Conservation (phyloP, 2,888 invertebrate species). For the Argyresthia albistria region DNA sequence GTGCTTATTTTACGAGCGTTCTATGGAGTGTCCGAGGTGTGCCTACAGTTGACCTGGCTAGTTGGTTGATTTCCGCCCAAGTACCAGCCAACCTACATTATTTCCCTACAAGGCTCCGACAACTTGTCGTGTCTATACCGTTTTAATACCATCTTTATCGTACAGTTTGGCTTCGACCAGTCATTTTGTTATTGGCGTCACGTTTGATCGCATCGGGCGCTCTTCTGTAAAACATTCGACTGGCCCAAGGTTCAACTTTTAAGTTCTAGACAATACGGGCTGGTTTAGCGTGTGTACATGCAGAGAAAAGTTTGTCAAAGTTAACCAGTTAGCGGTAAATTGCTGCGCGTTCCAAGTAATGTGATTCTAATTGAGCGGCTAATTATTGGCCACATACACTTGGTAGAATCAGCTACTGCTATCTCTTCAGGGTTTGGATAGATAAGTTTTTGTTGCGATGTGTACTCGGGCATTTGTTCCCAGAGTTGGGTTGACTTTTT, state of each 20-base stretch:
- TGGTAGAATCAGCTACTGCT: not conserved
- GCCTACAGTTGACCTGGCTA: no score
- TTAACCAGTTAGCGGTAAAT: conserved; percentile 56
- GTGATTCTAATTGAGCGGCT: conserved; percentile 69
- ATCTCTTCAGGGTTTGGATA: no score
- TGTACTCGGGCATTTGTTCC: no score
- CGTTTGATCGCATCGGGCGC: conserved; percentile 26
- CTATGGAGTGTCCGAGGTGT: no score
- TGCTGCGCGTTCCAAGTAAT: conserved; percentile 48
- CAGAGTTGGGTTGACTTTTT: no score
- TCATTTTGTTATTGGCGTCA: conserved; percentile 54
- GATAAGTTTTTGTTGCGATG: no score
- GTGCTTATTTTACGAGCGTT: no score
- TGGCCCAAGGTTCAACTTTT: not conserved
- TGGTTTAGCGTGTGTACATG: not conserved
- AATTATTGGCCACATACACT: conserved; percentile 36
- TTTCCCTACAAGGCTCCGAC: not conserved
- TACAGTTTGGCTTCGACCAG: conserved; percentile 16
- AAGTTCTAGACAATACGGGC: not conserved
- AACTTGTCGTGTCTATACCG: not conserved
- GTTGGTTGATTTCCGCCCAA: no score
- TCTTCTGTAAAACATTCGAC: not conserved
- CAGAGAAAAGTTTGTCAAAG: not conserved
- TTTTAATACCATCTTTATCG: not conserved
- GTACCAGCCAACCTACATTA: not conserved